Conservation (phyloP, 2,888 invertebrate species). For the Cosmia pyralina region DNA sequence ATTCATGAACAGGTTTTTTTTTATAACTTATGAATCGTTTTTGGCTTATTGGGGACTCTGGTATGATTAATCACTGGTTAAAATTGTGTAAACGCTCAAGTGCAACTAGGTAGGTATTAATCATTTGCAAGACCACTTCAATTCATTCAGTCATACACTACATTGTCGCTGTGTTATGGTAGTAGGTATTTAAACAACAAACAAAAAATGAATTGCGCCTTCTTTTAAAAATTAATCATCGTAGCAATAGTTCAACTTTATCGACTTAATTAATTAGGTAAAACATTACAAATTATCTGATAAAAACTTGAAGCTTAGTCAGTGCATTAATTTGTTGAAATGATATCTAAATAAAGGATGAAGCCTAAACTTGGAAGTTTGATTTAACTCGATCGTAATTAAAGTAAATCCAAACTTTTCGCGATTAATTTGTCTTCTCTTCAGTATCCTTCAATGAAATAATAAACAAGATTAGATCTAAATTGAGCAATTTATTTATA, state of each 20-base stretch:
- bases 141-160: neutral
- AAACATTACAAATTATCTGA: neutral
- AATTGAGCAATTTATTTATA: slow-evolving; percentile 24
- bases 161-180: neutral
- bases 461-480: slow-evolving; percentile 32
- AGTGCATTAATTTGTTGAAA: slow-evolving; percentile 14
- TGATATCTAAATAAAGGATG: slow-evolving; percentile 30
- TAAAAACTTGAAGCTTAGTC: neutral
- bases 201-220: neutral
- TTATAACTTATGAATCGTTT: neutral
- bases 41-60: neutral
- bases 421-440: slow-evolving; percentile 35
- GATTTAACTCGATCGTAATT: slow-evolving; percentile 23
- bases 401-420: slow-evolving; percentile 41
- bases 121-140: neutral
- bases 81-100: neutral
- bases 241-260: neutral
- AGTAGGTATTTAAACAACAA: neutral
- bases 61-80: neutral
- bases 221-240: neutral
- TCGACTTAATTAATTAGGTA: neutral
- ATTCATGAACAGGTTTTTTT: neutral
- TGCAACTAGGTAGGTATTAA: neutral
- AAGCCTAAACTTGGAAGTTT: slow-evolving; percentile 25
- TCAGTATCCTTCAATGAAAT: slow-evolving; percentile 32